Percentiles rank a stretch among this genome's conserved stretches.
These are phyloP conservation scores for Clarias pachynema DNA, from an alignment of 2,797 vertebrate species.

Conservation along the genomic window DNA sequence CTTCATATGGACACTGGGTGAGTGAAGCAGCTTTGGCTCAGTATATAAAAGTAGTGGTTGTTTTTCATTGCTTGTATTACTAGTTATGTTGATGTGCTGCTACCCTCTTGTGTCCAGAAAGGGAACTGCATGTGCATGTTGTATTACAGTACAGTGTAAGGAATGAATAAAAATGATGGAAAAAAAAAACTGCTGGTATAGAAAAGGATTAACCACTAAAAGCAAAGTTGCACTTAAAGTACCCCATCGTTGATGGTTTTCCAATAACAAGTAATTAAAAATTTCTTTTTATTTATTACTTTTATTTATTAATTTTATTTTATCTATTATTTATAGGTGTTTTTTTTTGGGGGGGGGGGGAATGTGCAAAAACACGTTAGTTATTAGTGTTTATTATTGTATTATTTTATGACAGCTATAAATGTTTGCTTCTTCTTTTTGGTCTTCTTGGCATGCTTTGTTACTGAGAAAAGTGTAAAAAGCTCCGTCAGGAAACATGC, in stretches of 20 bases:
- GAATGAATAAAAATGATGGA: background rate
- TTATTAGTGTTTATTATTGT: background rate
- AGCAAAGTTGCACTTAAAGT: background rate
- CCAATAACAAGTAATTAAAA: too few relatives aligned
- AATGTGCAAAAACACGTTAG: too few relatives aligned
- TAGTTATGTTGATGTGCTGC: conserved; percentile 27
- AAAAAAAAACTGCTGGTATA: background rate
- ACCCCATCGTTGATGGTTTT: background rate
- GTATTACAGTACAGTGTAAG: background rate
- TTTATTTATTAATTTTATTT: too few relatives aligned
- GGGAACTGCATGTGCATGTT: conserved; percentile 8
- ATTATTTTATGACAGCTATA: background rate
- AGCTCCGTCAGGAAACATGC: background rate
- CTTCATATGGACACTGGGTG: conserved; percentile 97
- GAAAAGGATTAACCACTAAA: background rate
- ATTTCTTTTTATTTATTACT: too few relatives aligned
- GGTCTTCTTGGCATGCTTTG: background rate
- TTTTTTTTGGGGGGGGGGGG: too few relatives aligned
- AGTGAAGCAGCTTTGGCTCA: conserved; percentile 60
- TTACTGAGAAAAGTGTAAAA: background rate
- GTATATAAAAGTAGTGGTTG: too few relatives aligned
- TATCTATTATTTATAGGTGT: too few relatives aligned
- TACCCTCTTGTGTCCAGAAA: conserved; percentile 69
- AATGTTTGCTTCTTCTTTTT: background rate
- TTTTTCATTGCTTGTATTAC: background rate